Evolutionary conservation across 2,113 vertebrate genomes (phyloP), one percentile per base, ranked within the genome.

Genomic region (Coptodon rendalli): DNA sequence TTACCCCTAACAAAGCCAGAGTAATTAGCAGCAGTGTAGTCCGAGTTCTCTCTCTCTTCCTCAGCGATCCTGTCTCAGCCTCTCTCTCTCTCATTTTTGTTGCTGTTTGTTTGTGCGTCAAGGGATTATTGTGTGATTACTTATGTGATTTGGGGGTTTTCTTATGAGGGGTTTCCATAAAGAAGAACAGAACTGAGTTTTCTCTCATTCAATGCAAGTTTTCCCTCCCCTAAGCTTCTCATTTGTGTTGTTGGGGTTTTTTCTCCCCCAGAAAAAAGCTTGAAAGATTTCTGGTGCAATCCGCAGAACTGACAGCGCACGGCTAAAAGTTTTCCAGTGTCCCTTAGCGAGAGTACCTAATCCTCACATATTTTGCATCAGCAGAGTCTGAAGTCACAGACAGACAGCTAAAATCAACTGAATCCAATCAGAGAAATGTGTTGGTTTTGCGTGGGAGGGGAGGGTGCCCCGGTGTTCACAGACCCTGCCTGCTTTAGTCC

Each of bases 21-120:
- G 90, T 95, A 90, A 94, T 95, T 92, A 94, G 85, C 80, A 93
- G 81, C 80, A 82, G 79, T 71, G 82, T 59, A 86, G 61, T 85
- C 57, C 13, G 6, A 53, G 82, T 80, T 73, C 29, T 86, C 61
- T 38, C 38, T 61, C 68, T 29, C 40, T 73, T 29, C 34, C n/a
- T 68, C n/a, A 24, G n/a, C 6, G 3, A 68, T 68, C 36, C n/a
- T 68, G 11, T 68, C 36, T 71, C 66, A 71, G 22, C 36, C 29
- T 61, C 53, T 3, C n/a, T 3, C n/a, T 29, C 73, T 22, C 29
- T 3, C 31, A 27, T 29, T 27, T 86, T 84, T 81, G 66, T 84
- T 83, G 79, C 87, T 82, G 66, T 81, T 73, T 78, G 80, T 79
- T 66, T 71, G 76, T 83, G 82, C 43, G 52, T 81, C 57, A 43